Evolutionary conservation across 2,113 vertebrate genomes (phyloP).

Genomic region (Podiceps cristatus): DNA sequence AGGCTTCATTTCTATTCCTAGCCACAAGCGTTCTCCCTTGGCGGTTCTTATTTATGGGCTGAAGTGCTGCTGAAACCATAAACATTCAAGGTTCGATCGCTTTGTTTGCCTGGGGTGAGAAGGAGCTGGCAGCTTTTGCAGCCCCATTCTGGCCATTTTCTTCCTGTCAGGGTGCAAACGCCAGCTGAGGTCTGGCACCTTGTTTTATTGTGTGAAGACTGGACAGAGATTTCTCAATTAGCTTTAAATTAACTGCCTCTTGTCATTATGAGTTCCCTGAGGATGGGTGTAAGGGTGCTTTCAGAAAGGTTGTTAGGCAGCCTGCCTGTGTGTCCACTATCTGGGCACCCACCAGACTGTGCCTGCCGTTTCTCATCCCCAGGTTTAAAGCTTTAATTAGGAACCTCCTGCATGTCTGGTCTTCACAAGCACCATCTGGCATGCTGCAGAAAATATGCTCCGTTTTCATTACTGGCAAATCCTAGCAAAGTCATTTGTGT

Average conservation of each 20-base stretch:
- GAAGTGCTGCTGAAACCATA: constrained; percentile 7
- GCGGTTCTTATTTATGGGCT: constrained; percentile 31
- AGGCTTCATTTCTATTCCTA: not conserved
- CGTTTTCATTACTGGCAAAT: constrained; percentile 63
- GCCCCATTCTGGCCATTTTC: constrained; percentile 31
- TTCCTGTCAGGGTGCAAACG: constrained; percentile 32
- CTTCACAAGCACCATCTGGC: constrained; percentile 81
- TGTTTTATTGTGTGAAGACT: constrained; percentile 74
- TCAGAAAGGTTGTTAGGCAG: constrained; percentile 50
- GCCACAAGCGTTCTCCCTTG: not conserved
- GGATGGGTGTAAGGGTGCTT: constrained; percentile 59
- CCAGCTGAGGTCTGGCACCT: constrained; percentile 78
- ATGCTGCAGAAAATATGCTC: constrained; percentile 46
- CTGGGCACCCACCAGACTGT: constrained; percentile 59
- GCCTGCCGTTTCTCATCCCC: constrained; percentile 68
- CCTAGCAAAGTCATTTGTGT: constrained; percentile 41
- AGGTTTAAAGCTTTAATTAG: constrained; percentile 82
- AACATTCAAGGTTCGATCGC: not conserved
- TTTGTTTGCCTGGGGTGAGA: constrained; percentile 45
- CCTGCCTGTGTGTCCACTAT: constrained; percentile 15
- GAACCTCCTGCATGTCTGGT: constrained; percentile 67
- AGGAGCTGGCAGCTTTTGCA: constrained; percentile 67
- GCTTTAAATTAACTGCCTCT: constrained; percentile 82
- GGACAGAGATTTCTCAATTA: constrained; percentile 79
- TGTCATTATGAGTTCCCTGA: constrained; percentile 73